These are phyloP conservation scores for Subacronicta megacephala DNA, from an alignment of 2,888 invertebrate species.

Conservation along the genomic window DNA sequence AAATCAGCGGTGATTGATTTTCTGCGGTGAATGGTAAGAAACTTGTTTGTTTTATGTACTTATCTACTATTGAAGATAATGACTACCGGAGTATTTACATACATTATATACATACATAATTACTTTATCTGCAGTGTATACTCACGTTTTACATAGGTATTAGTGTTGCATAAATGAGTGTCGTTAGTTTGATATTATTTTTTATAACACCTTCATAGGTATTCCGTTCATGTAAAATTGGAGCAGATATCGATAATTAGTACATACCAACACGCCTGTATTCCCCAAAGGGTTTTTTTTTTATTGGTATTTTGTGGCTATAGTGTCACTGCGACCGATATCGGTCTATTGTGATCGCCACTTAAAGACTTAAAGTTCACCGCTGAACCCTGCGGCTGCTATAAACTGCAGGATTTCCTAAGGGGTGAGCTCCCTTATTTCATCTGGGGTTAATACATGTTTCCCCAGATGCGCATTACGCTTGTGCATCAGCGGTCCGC, in stretches of 20 bases:
- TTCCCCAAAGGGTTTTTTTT: too few relatives aligned
- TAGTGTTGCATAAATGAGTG: constrained; percentile 31
- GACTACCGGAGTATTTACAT: constrained; percentile 17
- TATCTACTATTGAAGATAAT: constrained; percentile 9
- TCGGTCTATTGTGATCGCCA: too few relatives aligned
- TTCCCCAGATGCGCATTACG: too few relatives aligned
- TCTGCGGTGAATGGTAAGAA: constrained; percentile 42
- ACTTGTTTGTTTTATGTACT: constrained; percentile 22
- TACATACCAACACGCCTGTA: too few relatives aligned
- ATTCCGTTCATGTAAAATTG: not conserved
- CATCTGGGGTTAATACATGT: too few relatives aligned
- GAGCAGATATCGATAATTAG: constrained; percentile 4
- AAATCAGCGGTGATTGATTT: constrained; percentile 32
- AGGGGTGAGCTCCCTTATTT: too few relatives aligned
- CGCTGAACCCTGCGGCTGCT: too few relatives aligned
- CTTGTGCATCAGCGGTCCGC: too few relatives aligned
- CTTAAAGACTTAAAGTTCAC: too few relatives aligned
- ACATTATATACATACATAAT: constrained; percentile 34
- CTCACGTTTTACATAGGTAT: constrained; percentile 39
- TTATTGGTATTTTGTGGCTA: too few relatives aligned
- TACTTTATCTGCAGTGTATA: constrained; percentile 17
- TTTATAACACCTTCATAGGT: constrained; percentile 19
- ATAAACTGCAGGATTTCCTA: too few relatives aligned
- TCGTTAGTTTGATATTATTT: constrained; percentile 10
- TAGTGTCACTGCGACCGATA: too few relatives aligned